Base-by-base conservation (phyloP, 2,888 invertebrate species). In the Drosophila pseudotalamancana region DNA sequence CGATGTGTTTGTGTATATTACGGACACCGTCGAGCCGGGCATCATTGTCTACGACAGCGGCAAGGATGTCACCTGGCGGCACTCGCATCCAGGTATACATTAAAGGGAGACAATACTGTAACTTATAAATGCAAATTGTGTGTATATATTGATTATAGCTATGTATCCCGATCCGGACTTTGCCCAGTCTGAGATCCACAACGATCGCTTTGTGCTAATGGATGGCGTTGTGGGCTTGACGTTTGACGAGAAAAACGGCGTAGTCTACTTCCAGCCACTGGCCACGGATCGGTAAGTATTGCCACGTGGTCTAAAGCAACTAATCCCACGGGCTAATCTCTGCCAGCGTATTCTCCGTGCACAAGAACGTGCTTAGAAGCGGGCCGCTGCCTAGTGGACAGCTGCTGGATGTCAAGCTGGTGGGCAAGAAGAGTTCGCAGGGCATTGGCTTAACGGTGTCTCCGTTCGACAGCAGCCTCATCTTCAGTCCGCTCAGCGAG, bases 161-260 rank as follows among this genome's bases (percentile, higher is more conserved):
- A 97, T 97, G 96, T 96, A 95, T 90, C 97, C 97, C 0, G 95
- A 97, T 92, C 96, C 97, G 0, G 95, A 96, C 90, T 94, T 95
- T 72, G 94, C 95, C 0, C 94, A 94, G 74, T 95, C 95, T 70
- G 94, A 93, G 91, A 95, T 97, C 64, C 94, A 93, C 6, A 94
- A 94, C 0, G 92, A 94, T 60, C 91, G 91, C 1, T 95, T 95
- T 80, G 93, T 94, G 11, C 89, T 95, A 2, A 93, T 94, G 92
- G 95, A 95, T 83, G 95, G 95, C 2, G 90, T 95, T 46, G 94
- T 95, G 0, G 95, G 95, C 0, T 72, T 95, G 43, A 92, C 93
- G 0, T 93, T 94, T 77, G 94, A 95, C 0, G 92, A 93, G 0
- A 92, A 92, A 56, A 88, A 92, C 18, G 93, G 92, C 6, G 88